Evolutionary conservation across 2,797 vertebrate genomes (phyloP), one percentile per base, ranked within the genome.

Genomic region (Danio aesculapii): DNA sequence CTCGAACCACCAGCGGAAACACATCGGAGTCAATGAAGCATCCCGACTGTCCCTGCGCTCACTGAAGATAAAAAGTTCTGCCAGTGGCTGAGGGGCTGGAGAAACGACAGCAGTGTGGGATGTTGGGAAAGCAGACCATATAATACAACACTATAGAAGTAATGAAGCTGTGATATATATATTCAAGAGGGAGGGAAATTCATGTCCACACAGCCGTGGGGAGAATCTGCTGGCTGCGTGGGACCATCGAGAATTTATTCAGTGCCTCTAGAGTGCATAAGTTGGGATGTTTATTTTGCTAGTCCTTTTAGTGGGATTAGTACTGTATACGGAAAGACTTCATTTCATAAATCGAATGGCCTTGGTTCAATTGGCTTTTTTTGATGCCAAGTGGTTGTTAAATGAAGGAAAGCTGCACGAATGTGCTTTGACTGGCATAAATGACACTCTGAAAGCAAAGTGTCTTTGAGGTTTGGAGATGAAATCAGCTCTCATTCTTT

Each of bases 111-210:
- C 72, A 47, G 8, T 44, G 68, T 59, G 72, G 68, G 57, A 83
- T 17, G 74, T 77, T 63, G 41, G 69, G 61, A 63, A 59, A 14
- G 58, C 49, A 72, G 30, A 75, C 69, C 39, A 44, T 49, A 82
- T 80, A 73, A 77, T 70, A 70, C 44, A 76, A 50, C 63, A 59
- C 72, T 79, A 58, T 30, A 68, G 61, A 68, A 55, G 59, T 73
- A 80, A 80, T 72, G 78, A 80, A 64, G 78, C 78, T 55, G 50
- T 64, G 69, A 73, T 73, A 39, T 55, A 55, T 55, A 55, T 72
- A 49, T 49, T 80, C 77, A 62, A 69, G 66, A 13, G 44, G 50
- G 50, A 59, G 19, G 46, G 52, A 71, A 44, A 70, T 70, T 61
- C 12, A 55, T 21, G 68, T 62, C 39, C 59, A 71, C 10, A 5